Conservation (phyloP, 2,888 invertebrate species). For the Pilophorus perplexus region DNA sequence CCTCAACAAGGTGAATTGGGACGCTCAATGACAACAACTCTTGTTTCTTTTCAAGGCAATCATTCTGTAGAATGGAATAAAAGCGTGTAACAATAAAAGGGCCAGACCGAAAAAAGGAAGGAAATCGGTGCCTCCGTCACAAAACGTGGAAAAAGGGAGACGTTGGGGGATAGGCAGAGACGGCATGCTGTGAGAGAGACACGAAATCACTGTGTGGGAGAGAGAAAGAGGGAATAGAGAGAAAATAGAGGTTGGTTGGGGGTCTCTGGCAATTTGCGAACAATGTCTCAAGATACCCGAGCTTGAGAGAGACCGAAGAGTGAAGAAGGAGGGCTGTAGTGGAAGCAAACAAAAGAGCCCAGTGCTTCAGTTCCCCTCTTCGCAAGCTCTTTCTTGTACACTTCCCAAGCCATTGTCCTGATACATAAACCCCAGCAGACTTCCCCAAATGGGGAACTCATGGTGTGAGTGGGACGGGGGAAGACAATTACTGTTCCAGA, state of each 20-base stretch:
- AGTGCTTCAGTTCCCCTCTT: not conserved
- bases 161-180: not conserved
- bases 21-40: too few relatives aligned
- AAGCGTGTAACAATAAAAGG: too few relatives aligned
- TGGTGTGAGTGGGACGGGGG: too few relatives aligned
- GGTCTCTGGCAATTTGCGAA: slow-evolving; percentile 23
- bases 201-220: too few relatives aligned
- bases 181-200: too few relatives aligned
- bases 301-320: not conserved
- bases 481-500: slow-evolving; percentile 14
- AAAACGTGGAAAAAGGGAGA: not conserved
- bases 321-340: not conserved
- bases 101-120: not conserved
- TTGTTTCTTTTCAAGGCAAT: too few relatives aligned
- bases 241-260: not conserved
- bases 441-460: too few relatives aligned
- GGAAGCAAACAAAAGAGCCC: slow-evolving; percentile 25
- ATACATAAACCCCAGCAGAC: slow-evolving; percentile 14
- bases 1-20: too few relatives aligned
- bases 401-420: slow-evolving; percentile 15
- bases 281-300: slow-evolving; percentile 21
- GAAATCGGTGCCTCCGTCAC: not conserved
- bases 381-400: slow-evolving; percentile 1
- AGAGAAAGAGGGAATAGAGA: not conserved
- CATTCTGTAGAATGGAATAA: too few relatives aligned